Evolutionary conservation across 2,888 invertebrate species (phyloP), one percentile per base, ranked within the genome.

Genomic region (Lasioglossum morio): DNA sequence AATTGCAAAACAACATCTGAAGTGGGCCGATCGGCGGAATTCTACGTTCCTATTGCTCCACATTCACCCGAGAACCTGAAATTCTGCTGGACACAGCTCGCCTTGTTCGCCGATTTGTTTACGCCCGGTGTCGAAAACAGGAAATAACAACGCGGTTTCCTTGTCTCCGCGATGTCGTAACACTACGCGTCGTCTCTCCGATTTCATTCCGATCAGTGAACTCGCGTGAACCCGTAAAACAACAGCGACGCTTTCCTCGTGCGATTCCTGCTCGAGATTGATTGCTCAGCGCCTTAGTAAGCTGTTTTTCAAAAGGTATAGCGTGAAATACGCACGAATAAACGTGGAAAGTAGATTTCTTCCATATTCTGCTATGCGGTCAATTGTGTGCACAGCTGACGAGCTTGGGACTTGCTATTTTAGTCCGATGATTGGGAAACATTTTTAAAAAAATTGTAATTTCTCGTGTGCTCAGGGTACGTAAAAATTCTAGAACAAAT

Each of bases 71-170:
- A 69, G 69, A 69, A 37, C 66, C 34, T 10, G 19, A 23, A 66
- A 66, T 66, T 34, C 34, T 30, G 66, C 63, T 63, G 30, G 30
- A 60, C 63, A 30, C 63, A 63, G 30, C 66, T 34, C 34, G 19
- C 19, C 34, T 19, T 37, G 34, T 19, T 66, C 16, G 30, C 34
- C 66, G 30, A 66, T 66, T 66, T 66, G 66, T 66, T 66, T 66
- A 66, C 34, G 34, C 34, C 16, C 66, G 66, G 66, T 66, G 14
- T 66, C 66, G 66, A 66, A 66, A 66, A 37, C 66, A 34, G 66
- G 30, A 34, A 66, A 30, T 16, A 30, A 16, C 16, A 34, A 37
- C 23, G 34, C 66, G 30, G 30, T 63, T 19, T 66, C 66, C 66
- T 30, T 34, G 66, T 66, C 66, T 3, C 34, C 12, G 7, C 37